Evolutionary conservation across 2,888 invertebrate species (phyloP).

Genomic region (Scrobipalpa costella): DNA sequence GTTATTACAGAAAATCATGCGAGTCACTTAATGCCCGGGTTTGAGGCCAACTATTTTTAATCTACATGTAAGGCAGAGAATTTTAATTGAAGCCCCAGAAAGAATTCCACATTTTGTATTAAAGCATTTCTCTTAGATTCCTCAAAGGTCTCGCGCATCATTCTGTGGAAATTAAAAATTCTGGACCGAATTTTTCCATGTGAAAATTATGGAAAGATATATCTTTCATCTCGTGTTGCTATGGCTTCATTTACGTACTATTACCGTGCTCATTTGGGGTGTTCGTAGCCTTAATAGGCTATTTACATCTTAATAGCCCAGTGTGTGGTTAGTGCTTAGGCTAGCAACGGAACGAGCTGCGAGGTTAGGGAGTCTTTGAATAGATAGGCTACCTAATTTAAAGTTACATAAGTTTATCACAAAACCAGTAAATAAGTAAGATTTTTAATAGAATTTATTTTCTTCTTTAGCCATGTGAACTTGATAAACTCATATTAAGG

Average conservation of each 20-base stretch:
- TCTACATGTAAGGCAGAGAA: constrained; percentile 28
- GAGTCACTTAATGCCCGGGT: constrained; percentile 26
- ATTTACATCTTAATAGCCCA: constrained; percentile 9
- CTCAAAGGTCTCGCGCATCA: constrained; percentile 27
- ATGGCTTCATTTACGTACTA: constrained; percentile 3
- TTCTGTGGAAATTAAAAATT: constrained; percentile 24
- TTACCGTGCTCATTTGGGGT: not conserved
- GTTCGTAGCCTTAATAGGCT: constrained; percentile 7
- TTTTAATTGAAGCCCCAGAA: constrained; percentile 29
- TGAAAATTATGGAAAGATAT: constrained; percentile 9
- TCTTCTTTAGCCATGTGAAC: too few species aligned
- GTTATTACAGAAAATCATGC: constrained; percentile 34
- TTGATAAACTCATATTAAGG: too few species aligned
- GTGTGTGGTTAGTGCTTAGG: constrained; percentile 9
- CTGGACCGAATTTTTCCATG: constrained; percentile 8
- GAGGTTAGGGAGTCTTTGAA: not conserved
- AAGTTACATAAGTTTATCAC: not conserved
- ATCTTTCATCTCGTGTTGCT: not conserved
- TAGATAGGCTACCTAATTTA: not conserved
- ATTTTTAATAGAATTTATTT: too few species aligned
- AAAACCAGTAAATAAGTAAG: too few species aligned
- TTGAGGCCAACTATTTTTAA: constrained; percentile 31
- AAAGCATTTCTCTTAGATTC: constrained; percentile 18
- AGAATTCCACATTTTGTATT: constrained; percentile 21
- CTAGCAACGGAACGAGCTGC: constrained; percentile 11